A percentile compares a stretch with the other conserved stretches of the same genome.
Conservation (phyloP, 2,888 invertebrate genomes). For the Melieria picta region DNA sequence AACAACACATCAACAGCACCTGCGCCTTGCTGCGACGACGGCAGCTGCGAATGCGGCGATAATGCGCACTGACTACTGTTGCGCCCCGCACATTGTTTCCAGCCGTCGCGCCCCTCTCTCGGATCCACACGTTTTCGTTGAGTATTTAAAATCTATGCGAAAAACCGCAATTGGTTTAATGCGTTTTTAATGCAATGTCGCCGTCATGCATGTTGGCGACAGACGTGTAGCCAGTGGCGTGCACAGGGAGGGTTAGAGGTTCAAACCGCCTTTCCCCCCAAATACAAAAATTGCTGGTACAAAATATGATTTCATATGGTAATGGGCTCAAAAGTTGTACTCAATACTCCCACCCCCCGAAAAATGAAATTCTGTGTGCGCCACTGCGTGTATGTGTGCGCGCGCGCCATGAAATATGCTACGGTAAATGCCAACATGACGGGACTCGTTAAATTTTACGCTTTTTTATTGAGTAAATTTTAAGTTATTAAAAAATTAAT, state of each 20-base stretch:
- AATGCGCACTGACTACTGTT: neutral
- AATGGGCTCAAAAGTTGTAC: neutral
- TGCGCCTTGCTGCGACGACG: neutral
- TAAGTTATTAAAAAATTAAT: slow-evolving; percentile 57
- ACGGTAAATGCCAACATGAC: neutral
- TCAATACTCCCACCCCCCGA: neutral
- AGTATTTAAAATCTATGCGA: slow-evolving; percentile 33
- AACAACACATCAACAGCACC: neutral
- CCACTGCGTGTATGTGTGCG: neutral
- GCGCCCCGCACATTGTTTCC: too few relatives aligned
- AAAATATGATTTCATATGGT: neutral
- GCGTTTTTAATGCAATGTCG: slow-evolving; percentile 42
- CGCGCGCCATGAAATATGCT: neutral
- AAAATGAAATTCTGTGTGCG: too few relatives aligned
- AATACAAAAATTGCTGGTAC: too few relatives aligned
- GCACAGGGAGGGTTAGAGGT: too few relatives aligned
- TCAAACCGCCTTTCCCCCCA: too few relatives aligned
- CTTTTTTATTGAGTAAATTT: slow-evolving; percentile 39
- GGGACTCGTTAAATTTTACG: neutral
- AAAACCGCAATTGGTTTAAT: slow-evolving; percentile 31
- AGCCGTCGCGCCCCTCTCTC: neutral
- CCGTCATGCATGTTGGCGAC: too few relatives aligned
- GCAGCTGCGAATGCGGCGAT: slow-evolving; percentile 14
- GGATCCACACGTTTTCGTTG: neutral
- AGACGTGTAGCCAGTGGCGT: too few relatives aligned